These are phyloP conservation scores for Oxystoma pomonae DNA, from an alignment of 2,888 invertebrate genomes.

Conservation along the genomic window DNA sequence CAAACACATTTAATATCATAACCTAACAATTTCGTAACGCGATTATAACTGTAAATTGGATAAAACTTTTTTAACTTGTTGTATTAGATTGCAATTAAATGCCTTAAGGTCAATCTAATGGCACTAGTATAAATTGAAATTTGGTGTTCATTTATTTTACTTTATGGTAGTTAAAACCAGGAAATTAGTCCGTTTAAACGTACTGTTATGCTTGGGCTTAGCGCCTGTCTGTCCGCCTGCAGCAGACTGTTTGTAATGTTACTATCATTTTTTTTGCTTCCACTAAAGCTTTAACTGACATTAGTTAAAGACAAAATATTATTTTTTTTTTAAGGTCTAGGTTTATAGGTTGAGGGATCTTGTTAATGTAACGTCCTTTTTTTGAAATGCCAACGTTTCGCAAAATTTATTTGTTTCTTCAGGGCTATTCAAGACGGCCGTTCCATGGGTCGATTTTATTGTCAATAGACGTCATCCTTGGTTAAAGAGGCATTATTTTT, in stretches of 20 bases:
- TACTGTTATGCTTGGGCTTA: neutral
- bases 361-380: no score
- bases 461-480: no score
- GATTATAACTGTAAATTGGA: neutral
- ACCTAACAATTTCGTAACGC: neutral
- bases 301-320: no score
- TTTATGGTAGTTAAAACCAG: neutral
- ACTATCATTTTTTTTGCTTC: neutral
- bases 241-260: neutral
- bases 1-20: neutral
- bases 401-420: no score
- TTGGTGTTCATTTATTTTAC: neutral
- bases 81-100: neutral
- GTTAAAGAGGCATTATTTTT: no score
- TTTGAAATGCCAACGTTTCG: no score
- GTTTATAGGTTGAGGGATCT: no score
- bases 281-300: no score
- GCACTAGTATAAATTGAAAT: neutral
- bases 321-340: no score
- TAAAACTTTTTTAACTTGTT: neutral
- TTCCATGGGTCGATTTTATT: no score
- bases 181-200: neutral
- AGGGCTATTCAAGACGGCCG: no score
- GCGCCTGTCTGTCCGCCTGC: neutral
- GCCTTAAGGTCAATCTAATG: neutral